Conservation (phyloP, 1,140 invertebrate genomes). For the Hydropsyche tenuis region DNA sequence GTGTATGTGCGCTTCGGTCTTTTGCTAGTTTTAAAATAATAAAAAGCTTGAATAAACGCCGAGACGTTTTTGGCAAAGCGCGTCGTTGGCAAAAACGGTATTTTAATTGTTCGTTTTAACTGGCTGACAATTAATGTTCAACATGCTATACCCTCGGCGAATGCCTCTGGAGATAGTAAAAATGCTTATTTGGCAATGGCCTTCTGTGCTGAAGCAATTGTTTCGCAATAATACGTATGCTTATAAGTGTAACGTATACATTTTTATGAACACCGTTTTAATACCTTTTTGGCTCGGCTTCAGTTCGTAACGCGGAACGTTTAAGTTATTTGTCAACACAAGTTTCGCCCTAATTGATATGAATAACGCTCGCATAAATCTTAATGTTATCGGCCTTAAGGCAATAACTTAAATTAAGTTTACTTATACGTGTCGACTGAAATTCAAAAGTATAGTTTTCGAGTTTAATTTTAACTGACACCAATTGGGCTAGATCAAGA, state of each 20-base stretch:
- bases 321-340: constrained; percentile 13
- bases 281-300: constrained; percentile 18
- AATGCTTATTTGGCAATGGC: constrained; percentile 11
- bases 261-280: constrained; percentile 3
- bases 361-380: constrained; percentile 25
- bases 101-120: constrained; percentile 7
- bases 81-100: constrained; percentile 3
- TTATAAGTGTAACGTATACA: neutral
- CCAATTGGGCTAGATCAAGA: too few species aligned
- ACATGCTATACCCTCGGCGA: neutral
- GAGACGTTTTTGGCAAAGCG: constrained; percentile 15
- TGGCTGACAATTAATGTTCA: constrained; percentile 11
- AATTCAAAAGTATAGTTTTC: too few species aligned
- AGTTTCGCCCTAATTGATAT: constrained; percentile 19
- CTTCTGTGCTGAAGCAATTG: neutral
- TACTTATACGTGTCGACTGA: neutral
- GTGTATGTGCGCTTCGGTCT: too few species aligned
- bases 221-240: neutral
- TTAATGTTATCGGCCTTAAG: constrained; percentile 13
- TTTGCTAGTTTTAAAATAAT: too few species aligned
- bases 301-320: neutral
- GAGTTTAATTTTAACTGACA: neutral
- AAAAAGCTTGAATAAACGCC: too few species aligned
- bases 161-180: neutral
- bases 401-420: neutral